Percentiles rank a stretch among this genome's conserved stretches.
These are phyloP conservation scores for Anthoptus insignis DNA, from an alignment of 2,888 invertebrate genomes.

Conservation along the genomic window DNA sequence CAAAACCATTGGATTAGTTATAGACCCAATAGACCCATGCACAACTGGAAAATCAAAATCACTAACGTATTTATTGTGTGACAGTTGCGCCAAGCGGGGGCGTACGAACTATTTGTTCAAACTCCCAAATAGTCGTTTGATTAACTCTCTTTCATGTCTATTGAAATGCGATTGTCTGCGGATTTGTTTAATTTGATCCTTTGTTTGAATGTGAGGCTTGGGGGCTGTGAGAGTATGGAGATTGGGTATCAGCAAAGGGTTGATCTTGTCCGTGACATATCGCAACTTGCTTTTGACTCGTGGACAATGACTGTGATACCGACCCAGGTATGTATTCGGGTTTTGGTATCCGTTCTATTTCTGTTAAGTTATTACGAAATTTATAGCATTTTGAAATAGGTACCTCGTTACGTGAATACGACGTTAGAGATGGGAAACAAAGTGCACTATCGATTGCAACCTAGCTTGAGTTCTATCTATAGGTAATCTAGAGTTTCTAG, in stretches of 20 bases:
- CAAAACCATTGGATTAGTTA: conserved; percentile 68
- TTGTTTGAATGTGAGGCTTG: conserved; percentile 84
- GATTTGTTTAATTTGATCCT: conserved; percentile 85
- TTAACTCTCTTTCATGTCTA: conserved; percentile 85
- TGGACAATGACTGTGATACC: conserved; percentile 16
- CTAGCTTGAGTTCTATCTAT: too few relatives aligned
- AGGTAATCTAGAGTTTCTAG: too few relatives aligned
- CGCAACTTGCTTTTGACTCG: conserved; percentile 67
- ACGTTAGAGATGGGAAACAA: too few relatives aligned
- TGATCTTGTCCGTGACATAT: conserved; percentile 77
- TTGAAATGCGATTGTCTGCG: conserved; percentile 79
- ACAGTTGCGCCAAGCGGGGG: conserved; percentile 74
- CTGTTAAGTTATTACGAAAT: too few relatives aligned
- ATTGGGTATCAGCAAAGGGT: conserved; percentile 72
- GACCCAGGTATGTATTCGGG: background rate
- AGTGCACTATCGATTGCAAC: too few relatives aligned
- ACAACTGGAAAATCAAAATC: conserved; percentile 56
- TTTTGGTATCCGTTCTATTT: background rate
- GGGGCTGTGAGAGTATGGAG: conserved; percentile 65
- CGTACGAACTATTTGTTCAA: conserved; percentile 64
- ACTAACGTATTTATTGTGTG: conserved; percentile 72
- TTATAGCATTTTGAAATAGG: background rate
- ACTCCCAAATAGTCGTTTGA: conserved; percentile 79
- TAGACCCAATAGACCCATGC: too few relatives aligned
- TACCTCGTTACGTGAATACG: too few relatives aligned